Percentiles rank a stretch among this genome's conserved stretches.
Conservation (phyloP, 2,888 invertebrate species). For the Chrysotoxum bicinctum region DNA sequence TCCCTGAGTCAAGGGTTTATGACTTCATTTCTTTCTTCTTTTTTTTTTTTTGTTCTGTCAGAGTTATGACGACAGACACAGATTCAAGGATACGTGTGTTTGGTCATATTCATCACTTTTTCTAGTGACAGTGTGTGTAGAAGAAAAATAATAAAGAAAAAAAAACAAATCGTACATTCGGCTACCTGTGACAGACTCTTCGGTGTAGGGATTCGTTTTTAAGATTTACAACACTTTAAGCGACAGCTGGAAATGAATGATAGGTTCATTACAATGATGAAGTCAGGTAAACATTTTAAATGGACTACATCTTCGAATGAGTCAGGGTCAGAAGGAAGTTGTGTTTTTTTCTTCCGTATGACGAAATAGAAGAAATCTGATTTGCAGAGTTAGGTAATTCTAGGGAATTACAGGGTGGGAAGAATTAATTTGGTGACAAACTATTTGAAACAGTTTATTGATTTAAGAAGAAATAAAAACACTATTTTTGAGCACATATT, state of each 20-base stretch:
- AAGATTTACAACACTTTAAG: conserved; percentile 58
- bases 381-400: conserved; percentile 19
- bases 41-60: background rate
- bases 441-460: background rate
- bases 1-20: conserved; percentile 27
- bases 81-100: conserved; percentile 40
- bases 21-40: conserved; percentile 6
- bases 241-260: conserved; percentile 40
- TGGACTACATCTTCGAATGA: conserved; percentile 12
- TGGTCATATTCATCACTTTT: conserved; percentile 33
- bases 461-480: too few relatives aligned
- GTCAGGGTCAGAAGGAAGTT: conserved; percentile 56
- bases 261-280: conserved; percentile 19
- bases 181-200: conserved; percentile 10
- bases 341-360: conserved; percentile 22
- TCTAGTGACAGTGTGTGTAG: background rate
- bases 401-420: background rate
- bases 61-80: conserved; percentile 5
- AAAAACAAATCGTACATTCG: background rate
- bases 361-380: conserved; percentile 23
- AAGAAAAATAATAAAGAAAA: too few relatives aligned
- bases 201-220: background rate
- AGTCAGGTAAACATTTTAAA: conserved; percentile 45
- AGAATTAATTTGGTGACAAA: background rate
- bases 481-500: too few relatives aligned